phyloP scores from a whole-genome alignment of 2,888 invertebrate species.

The Cremastinae sp. region DNA sequence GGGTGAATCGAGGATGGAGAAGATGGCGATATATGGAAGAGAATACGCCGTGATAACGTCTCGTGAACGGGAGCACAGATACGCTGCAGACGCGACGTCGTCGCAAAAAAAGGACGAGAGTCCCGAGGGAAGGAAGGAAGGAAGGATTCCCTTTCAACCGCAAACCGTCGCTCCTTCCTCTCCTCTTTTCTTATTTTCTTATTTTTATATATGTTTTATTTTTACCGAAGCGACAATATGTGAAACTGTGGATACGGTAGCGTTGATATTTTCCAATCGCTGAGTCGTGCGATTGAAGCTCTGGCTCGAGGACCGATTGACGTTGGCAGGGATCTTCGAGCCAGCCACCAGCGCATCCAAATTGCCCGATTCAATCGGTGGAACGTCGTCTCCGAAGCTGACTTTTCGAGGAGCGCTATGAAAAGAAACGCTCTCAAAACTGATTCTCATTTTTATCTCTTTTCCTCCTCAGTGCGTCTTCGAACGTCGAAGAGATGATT shows the following conservation, averaged over 20 bases:
- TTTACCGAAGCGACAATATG: background rate
- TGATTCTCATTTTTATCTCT: background rate
- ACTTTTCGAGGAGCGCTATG: too few relatives aligned
- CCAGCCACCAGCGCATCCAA: constrained; percentile 53
- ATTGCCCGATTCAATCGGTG: constrained; percentile 50
- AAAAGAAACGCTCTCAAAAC: constrained; percentile 1
- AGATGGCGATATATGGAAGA: too few relatives aligned
- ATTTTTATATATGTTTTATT: background rate
- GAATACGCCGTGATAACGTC: too few relatives aligned
- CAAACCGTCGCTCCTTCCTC: constrained; percentile 1
- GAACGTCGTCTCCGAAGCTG: background rate
- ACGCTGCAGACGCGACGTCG: constrained; percentile 5
- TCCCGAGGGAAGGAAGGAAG: constrained; percentile 35
- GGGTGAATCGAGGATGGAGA: too few relatives aligned
- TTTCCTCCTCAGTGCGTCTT: background rate
- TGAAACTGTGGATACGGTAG: constrained; percentile 14
- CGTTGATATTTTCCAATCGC: constrained; percentile 61
- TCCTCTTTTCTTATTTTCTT: background rate
- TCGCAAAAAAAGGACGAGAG: constrained; percentile 30
- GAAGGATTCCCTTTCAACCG: constrained; percentile 15
- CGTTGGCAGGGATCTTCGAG: constrained; percentile 45
- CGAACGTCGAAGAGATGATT: background rate
- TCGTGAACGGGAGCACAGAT: background rate
- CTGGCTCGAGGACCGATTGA: constrained; percentile 67
- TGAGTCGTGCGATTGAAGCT: constrained; percentile 68